Evolutionary conservation across 2,113 vertebrate species (phyloP), one percentile per base, ranked within the genome.

Genomic region (Elachura formosa): DNA sequence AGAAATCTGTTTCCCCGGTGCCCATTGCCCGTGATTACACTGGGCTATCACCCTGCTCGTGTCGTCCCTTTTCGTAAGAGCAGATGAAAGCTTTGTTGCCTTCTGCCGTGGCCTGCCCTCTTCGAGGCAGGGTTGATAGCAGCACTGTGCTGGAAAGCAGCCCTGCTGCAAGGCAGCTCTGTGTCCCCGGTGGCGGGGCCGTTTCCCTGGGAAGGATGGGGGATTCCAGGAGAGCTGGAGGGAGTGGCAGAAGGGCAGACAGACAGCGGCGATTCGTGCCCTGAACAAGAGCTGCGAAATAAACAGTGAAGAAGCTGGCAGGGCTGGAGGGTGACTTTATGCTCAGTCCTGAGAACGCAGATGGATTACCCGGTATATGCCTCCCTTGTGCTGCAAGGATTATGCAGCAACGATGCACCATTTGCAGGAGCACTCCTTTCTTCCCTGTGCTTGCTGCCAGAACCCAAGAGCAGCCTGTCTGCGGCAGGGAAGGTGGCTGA

Each of bases 131-230:
- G 38, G 66, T 10, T 64, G 36, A 17, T 6, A 24, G 84, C 64
- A 62, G 49, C 86, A 5, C 0, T 4, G 41, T 0, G 0, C 59
- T 16, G 58, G 48, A 41, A 52, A 46, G 80, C 73, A 43, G 67
- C 9, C 0, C 31, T 43, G 56, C 73, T 75, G 3, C 0, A 1
- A 41, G 48, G 61, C 84, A 10, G 75, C 51, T 1, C 59, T 18
- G 14, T 2, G 36, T 66, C 40, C 49, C 28, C 0, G 1, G 7
- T 1, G 4, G 36, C 2, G 0, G 41, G 68, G 76, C 64, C 3
- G 2, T n/a, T 83, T 71, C 58, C 77, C 67, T 25, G 45, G 38
- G 67, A 51, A 48, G 45, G 46, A 49, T 12, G 69, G 80, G 89
- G 89, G 62, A 87, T 91, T 94, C 87, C 84, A 43, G 63, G 34